Percentiles rank a stretch among this genome's conserved stretches.
phyloP scores from a whole-genome alignment of 2,797 vertebrate species.

The Potorous gilbertii region DNA sequence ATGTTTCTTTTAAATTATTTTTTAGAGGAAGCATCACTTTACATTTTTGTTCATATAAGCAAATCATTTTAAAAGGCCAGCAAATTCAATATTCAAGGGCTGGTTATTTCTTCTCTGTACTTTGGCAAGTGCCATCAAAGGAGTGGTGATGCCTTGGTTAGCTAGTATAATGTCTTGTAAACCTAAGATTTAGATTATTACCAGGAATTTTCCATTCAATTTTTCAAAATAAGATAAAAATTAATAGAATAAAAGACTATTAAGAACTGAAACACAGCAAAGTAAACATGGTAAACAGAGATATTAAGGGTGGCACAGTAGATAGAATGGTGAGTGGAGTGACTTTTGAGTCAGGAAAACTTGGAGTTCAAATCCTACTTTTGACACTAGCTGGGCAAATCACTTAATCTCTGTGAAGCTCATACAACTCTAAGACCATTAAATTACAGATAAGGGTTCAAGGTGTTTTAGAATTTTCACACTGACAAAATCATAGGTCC shows the following conservation, averaged over 20 bases:
- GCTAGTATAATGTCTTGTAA: neutral
- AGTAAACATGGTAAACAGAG: neutral
- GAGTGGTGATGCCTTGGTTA: neutral
- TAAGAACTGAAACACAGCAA: neutral
- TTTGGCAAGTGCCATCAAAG: neutral
- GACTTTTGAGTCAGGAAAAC: neutral
- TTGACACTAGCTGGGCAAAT: neutral
- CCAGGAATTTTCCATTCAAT: neutral
- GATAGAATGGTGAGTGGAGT: neutral
- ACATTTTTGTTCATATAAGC: neutral
- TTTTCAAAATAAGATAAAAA: neutral
- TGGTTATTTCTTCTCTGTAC: neutral
- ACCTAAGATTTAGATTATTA: neutral
- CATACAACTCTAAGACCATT: neutral
- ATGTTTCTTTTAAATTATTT: neutral
- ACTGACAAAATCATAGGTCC: too few species aligned
- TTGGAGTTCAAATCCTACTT: neutral
- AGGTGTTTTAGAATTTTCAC: too few species aligned
- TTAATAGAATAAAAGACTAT: neutral
- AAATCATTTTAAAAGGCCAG: neutral
- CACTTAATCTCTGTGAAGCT: neutral
- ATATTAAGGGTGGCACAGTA: neutral
- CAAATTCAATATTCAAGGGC: neutral
- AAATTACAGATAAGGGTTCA: too few species aligned
- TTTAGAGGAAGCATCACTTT: neutral